A percentile compares a stretch with the other conserved stretches of the same genome.
phyloP scores from a whole-genome alignment of 1,140 invertebrate genomes.

The Proctacanthus coquilletti region DNA sequence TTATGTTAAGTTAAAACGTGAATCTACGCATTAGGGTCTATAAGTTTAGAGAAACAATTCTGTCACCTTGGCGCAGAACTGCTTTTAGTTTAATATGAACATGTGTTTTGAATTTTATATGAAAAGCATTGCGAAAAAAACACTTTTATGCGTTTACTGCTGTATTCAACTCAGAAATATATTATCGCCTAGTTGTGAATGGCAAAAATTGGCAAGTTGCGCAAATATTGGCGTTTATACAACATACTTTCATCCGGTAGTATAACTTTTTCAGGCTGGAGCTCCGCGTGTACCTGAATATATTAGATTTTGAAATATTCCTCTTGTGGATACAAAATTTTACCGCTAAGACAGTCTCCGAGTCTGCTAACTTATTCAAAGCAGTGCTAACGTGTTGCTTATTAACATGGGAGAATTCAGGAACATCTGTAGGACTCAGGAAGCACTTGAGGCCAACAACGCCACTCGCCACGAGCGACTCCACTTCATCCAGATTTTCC shows the following conservation, averaged over 20 bases:
- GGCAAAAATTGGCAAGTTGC: too few relatives aligned
- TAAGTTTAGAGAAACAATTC: too few relatives aligned
- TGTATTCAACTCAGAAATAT: too few relatives aligned
- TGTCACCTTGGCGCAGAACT: too few relatives aligned
- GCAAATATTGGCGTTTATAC: too few relatives aligned
- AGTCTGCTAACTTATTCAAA: slow-evolving; percentile 36
- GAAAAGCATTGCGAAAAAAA: too few relatives aligned
- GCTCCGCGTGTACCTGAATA: slow-evolving; percentile 51
- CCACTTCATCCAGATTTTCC: slow-evolving; percentile 42
- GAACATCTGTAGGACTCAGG: slow-evolving; percentile 43
- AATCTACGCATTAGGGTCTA: too few relatives aligned
- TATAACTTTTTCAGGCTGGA: slow-evolving; percentile 5
- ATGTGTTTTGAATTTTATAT: too few relatives aligned
- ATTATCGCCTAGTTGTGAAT: too few relatives aligned
- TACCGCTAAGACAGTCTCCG: slow-evolving; percentile 41
- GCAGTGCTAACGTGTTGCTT: slow-evolving; percentile 37
- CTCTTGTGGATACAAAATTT: slow-evolving; percentile 10
- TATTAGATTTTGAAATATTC: not conserved
- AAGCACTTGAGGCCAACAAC: slow-evolving; percentile 63
- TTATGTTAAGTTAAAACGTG: too few relatives aligned
- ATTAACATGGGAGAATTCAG: slow-evolving; percentile 45
- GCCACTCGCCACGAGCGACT: slow-evolving; percentile 41
- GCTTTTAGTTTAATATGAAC: too few relatives aligned
- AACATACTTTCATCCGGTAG: not conserved
- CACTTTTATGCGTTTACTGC: too few relatives aligned